phyloP scores from a whole-genome alignment of 2,113 vertebrate genomes.

The Sciurus niger region DNA sequence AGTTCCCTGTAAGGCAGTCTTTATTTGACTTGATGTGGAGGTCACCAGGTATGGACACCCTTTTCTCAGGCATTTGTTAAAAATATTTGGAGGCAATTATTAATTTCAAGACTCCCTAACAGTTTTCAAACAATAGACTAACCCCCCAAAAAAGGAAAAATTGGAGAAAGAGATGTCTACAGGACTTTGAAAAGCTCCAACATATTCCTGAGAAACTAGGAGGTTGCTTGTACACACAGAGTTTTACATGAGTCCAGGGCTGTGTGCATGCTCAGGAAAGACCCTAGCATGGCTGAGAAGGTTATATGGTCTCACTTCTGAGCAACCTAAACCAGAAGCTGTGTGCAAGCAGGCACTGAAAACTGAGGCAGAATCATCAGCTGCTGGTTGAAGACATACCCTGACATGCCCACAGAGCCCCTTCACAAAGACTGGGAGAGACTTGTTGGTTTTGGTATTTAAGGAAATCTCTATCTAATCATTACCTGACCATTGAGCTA shows the following conservation, averaged over 20 bases:
- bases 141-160: not conserved
- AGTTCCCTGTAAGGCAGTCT: not conserved
- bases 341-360: not conserved
- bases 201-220: constrained; percentile 7
- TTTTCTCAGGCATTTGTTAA: constrained; percentile 4
- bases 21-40: constrained; percentile 16
- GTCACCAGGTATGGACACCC: not conserved
- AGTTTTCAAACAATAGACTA: not conserved
- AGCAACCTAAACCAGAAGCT: not conserved
- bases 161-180: not conserved
- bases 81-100: constrained; percentile 36
- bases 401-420: not conserved
- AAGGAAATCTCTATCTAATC: not conserved
- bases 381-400: not conserved
- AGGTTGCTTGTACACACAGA: not conserved
- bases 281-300: not conserved
- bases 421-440: not conserved
- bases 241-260: not conserved
- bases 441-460: not conserved
- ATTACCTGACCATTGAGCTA: not conserved
- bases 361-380: not conserved
- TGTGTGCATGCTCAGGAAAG: not conserved
- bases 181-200: not conserved
- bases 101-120: constrained; percentile 7
- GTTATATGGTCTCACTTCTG: not conserved